Base-by-base conservation (phyloP, 2,113 vertebrate genomes). In the Oreochromis niloticus region DNA sequence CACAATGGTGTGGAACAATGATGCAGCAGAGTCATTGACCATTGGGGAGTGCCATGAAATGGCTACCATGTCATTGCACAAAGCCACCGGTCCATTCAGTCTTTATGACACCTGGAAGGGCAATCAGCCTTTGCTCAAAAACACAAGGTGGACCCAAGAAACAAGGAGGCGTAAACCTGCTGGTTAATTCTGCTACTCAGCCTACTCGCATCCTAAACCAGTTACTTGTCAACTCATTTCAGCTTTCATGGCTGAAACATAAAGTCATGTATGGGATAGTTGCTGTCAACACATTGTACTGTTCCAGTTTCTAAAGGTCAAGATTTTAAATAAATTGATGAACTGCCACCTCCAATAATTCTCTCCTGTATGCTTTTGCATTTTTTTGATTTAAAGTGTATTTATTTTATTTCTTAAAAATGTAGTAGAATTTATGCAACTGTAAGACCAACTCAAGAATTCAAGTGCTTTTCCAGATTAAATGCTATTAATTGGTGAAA, bases 1-100 rank as follows among this genome's bases (percentile, higher is more conserved):
- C 93, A 96, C 95, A 95, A 94, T 95, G 91, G 91, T 50, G 89
- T 93, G 94, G 94, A 95, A 95, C 96, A 96, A 96, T 95, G 95
- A 95, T 94, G 91, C 93, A 92, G 89, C 89, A 88, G 89, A 95
- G 92, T 95, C 95, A 95, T 87, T 96, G 95, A 94, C 92, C 90
- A 94, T 83, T 80, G 90, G 92, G 90, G 90, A 95, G 90, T 94
- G 87, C 86, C 95, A 87, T 93, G 93, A 96, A 96, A 95, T 90
- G 86, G 87, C 88, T 36, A 86, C 91, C 59, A 91, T 86, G 93
- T 95, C 94, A 95, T 95, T 96, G 93, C 93, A 95, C 86, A 90
- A 91, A 95, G 87, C 88, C 90, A 94, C 75, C 59, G 91, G 87
- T 86, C 95, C 94, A 93, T 96, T 95, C 92, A 85, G 93, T 41